Conservation (phyloP, 2,797 vertebrate genomes). For the Mus caroli region DNA sequence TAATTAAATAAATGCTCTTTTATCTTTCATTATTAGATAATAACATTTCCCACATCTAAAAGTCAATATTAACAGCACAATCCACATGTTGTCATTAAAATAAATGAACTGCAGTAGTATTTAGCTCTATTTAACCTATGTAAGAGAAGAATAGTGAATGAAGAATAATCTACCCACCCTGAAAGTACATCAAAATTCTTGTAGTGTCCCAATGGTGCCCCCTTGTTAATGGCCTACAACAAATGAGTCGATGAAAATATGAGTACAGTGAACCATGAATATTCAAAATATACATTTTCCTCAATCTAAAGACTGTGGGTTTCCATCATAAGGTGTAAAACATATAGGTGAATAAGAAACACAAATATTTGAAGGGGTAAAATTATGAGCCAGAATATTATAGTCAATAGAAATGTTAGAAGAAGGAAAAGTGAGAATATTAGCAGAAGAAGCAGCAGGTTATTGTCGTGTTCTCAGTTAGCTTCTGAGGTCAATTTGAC, state of each 20-base stretch:
- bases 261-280: background rate
- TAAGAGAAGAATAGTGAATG: background rate
- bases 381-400: background rate
- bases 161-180: background rate
- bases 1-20: constrained; percentile 15
- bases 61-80: constrained; percentile 21
- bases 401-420: background rate
- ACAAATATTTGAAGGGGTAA: background rate
- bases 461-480: background rate
- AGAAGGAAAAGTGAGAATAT: background rate
- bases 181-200: background rate
- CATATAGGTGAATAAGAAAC: background rate
- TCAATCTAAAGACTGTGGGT: background rate
- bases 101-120: background rate
- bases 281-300: constrained; percentile 31
- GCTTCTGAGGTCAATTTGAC: background rate
- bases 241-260: background rate
- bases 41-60: constrained; percentile 4
- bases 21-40: background rate
- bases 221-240: background rate
- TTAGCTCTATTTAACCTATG: background rate
- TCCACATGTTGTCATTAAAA: constrained; percentile 6
- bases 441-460: background rate
- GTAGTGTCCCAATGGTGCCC: background rate
- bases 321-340: background rate